These are phyloP conservation scores for Meiosimyza platycephala DNA, from an alignment of 2,888 invertebrate genomes.

Conservation along the genomic window DNA sequence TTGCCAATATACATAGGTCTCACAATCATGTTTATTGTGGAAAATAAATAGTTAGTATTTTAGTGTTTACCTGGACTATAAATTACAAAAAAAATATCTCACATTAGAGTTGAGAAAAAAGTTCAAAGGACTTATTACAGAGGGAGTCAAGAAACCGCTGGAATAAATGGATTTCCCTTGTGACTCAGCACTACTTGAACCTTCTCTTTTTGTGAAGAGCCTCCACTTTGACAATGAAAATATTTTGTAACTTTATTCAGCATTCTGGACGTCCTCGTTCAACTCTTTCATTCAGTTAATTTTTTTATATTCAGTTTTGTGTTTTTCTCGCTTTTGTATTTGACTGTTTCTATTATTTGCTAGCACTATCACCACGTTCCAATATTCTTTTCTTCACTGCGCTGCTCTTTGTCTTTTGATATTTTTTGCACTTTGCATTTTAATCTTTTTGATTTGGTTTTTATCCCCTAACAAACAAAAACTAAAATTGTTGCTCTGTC, in stretches of 20 bases:
- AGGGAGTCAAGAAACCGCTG: not conserved
- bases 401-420: constrained; percentile 3
- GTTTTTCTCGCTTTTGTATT: not conserved
- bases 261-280: constrained; percentile 24
- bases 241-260: constrained; percentile 35
- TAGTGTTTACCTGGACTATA: not conserved
- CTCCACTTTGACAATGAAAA: constrained; percentile 34
- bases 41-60: no score
- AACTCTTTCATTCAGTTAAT: constrained; percentile 24
- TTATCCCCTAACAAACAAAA: not conserved
- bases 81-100: constrained; percentile 41
- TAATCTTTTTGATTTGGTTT: constrained; percentile 17
- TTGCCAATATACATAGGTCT: no score
- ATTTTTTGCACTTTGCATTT: constrained; percentile 14
- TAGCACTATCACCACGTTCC: not conserved
- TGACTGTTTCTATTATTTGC: not conserved
- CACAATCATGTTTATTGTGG: no score
- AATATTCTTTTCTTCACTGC: not conserved
- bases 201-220: not conserved
- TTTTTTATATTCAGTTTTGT: constrained; percentile 19
- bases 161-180: not conserved
- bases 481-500: constrained; percentile 6
- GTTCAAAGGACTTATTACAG: not conserved
- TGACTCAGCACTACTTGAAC: no score
- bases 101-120: constrained; percentile 16